These are phyloP conservation scores for Drosophila mimetica DNA, from an alignment of 2,888 invertebrate species.

Conservation along the genomic window DNA sequence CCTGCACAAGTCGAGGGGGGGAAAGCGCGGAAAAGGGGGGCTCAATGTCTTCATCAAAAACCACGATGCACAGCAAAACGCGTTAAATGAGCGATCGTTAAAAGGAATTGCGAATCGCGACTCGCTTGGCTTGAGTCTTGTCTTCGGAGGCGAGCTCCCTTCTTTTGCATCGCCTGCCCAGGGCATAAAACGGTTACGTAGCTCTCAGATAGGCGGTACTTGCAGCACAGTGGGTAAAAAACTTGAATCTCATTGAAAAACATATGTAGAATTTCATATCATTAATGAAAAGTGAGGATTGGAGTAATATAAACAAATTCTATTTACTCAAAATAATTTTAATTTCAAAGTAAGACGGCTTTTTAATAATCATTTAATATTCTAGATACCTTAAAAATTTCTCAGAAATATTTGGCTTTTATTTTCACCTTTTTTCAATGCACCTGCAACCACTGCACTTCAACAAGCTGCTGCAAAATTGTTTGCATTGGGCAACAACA, in stretches of 20 bases:
- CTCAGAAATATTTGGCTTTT: no score
- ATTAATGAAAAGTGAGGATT: no score
- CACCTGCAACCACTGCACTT: conserved; percentile 22
- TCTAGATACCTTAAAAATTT: no score
- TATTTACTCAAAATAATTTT: no score
- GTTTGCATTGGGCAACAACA: conserved; percentile 43
- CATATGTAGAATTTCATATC: no score
- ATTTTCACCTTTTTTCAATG: not conserved
- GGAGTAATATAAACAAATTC: no score
- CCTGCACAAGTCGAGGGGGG: conserved; percentile 42
- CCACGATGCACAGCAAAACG: conserved; percentile 63
- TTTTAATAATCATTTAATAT: no score
- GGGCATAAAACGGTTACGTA: conserved; percentile 50
- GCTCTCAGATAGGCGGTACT: conserved; percentile 40
- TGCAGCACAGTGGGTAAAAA: conserved; percentile 27
- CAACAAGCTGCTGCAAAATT: conserved; percentile 43
- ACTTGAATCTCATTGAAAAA: no score
- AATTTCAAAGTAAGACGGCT: no score
- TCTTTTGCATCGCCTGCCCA: conserved; percentile 41
- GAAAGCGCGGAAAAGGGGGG: conserved; percentile 41
- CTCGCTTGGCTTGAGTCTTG: conserved; percentile 49
- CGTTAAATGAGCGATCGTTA: conserved; percentile 80
- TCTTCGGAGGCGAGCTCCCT: conserved; percentile 42
- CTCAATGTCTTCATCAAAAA: conserved; percentile 75
- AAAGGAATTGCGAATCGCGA: conserved; percentile 61